Base-by-base conservation (phyloP, 2,797 vertebrate genomes). In the Balearica regulorum region DNA sequence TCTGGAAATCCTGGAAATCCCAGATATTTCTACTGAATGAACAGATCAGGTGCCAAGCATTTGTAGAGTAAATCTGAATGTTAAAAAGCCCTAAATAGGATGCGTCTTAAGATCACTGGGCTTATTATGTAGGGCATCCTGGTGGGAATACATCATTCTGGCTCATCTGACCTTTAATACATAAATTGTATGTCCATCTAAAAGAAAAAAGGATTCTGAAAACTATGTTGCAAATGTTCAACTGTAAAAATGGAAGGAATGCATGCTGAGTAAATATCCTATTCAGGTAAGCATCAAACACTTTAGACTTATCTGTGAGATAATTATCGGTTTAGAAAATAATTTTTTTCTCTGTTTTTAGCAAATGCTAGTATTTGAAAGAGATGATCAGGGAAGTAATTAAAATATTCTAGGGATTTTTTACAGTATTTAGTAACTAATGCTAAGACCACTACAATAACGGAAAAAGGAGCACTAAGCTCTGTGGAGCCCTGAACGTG, bases 201-300 rank as follows among this genome's bases (percentile, higher is more conserved):
- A 78, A 88, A 69, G 7, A 79, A 85, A 68, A 19, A 54, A 31
- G 16, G 31, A 48, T n/a, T 89, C 73, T 31, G 22, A 33, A 75
- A 83, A 41, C 55, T 46, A 70, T 65, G 66, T 83, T 57, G 75
- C 26, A 91, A 70, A 93, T 60, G 33, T 64, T 91, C 69, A 92
- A 69, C 39, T 92, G 61, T 72, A 92, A 89, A 79, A 83, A 26
- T 51, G 48, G 57, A 79, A 69, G n/a, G 37, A 79, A 61, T 20
- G 26, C 44, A 57, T 81, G 48, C 58, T 76, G 33, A 89, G 29
- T 58, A 91, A 97, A 86, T 73, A 90, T 64, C 79, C 85, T 77
- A 29, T 91, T 94, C 72, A 93, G 83, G 80, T 73, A 35, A 93
- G 46, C 78, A 94, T 55, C 41, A 69, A 94, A 75, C 51, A 93